phyloP scores from a whole-genome alignment of 2,113 vertebrate genomes.

The Vanacampus margaritifer region DNA sequence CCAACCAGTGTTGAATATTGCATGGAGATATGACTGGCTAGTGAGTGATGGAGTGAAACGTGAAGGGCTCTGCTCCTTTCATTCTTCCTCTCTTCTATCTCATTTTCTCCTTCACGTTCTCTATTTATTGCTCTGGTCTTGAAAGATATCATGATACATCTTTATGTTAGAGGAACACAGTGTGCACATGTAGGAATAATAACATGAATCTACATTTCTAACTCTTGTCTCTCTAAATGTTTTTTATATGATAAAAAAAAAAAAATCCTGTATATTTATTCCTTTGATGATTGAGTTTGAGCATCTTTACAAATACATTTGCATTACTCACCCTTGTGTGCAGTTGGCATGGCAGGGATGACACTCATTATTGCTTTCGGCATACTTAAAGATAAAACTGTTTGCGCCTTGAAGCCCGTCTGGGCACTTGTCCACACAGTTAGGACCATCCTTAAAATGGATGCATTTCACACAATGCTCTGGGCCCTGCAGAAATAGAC shows the following conservation, averaged over 20 bases:
- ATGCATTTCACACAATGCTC: constrained; percentile 95
- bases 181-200: no score
- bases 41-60: constrained; percentile 26
- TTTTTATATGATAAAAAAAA: background rate
- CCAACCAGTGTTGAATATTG: constrained; percentile 49
- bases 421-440: constrained; percentile 97
- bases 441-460: constrained; percentile 96
- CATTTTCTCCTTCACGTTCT: constrained; percentile 14
- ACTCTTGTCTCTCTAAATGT: no score
- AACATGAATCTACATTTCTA: no score
- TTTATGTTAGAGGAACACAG: constrained; percentile 5
- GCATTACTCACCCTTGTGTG: constrained; percentile 84
- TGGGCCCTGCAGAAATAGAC: constrained; percentile 77
- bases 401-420: constrained; percentile 92
- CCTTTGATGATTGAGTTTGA: background rate
- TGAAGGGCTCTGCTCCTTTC: constrained; percentile 20
- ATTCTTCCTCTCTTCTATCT: constrained; percentile 14
- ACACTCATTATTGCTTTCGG: constrained; percentile 89
- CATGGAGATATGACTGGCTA: constrained; percentile 43
- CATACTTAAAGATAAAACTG: constrained; percentile 98
- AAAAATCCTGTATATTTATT: background rate
- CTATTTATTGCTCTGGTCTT: constrained; percentile 13
- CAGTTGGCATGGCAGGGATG: constrained; percentile 95
- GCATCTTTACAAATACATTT: background rate
- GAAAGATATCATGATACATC: background rate